Percentiles rank a stretch among this genome's conserved stretches.
phyloP scores from a whole-genome alignment of 1,140 invertebrate species.

The Delia radicum region DNA sequence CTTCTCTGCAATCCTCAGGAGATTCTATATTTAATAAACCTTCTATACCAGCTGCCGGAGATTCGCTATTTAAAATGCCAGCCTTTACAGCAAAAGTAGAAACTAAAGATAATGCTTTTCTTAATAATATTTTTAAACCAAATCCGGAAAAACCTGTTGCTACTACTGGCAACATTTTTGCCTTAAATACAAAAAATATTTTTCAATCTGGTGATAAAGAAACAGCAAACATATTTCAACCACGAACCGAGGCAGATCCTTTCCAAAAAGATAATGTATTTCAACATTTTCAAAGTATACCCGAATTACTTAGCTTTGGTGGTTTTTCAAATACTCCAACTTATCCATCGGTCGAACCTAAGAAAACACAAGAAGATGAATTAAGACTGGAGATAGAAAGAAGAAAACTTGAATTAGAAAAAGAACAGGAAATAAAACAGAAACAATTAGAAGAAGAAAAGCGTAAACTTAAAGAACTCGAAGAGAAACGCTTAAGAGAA shows the following conservation, averaged over 20 bases:
- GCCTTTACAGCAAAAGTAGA: background rate
- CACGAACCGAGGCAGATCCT: background rate
- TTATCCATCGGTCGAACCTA: background rate
- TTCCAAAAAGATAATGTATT: slow-evolving; percentile 23
- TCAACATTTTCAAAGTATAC: slow-evolving; percentile 18
- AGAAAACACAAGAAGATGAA: background rate
- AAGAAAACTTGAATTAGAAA: background rate
- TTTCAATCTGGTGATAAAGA: slow-evolving; percentile 11
- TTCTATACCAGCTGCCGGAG: too few relatives aligned
- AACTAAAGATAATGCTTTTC: background rate
- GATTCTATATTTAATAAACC: slow-evolving; percentile 9
- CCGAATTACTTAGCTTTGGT: background rate
- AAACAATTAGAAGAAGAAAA: slow-evolving; percentile 5
- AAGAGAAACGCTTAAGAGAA: background rate
- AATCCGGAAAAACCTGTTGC: background rate
- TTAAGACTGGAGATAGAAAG: too few relatives aligned
- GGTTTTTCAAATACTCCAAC: background rate
- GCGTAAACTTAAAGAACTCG: background rate
- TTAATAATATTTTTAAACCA: background rate
- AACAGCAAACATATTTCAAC: slow-evolving; percentile 15
- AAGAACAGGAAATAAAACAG: background rate
- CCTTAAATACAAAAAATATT: background rate
- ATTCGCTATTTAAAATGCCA: too few relatives aligned
- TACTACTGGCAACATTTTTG: background rate
- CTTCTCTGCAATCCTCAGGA: too few relatives aligned